Base-by-base conservation (phyloP, 1,140 invertebrate species). In the Lethrus apterus region DNA sequence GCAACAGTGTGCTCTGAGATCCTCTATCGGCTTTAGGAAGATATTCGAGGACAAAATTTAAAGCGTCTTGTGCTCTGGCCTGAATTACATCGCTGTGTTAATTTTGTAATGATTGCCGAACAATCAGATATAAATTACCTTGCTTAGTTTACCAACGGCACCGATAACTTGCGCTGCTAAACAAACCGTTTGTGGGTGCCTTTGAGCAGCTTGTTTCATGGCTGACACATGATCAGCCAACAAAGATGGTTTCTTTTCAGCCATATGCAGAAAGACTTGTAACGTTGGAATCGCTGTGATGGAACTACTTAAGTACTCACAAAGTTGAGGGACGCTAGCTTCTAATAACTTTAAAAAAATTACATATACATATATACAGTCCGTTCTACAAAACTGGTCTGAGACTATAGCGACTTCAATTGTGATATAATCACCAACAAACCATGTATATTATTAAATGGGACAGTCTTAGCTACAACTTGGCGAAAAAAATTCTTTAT, bases 231-330 rank as follows among this genome's bases (percentile, higher is more conserved):
- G 80, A 63, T 84, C 81, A 17, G 77, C 68, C 32, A 90, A 71
- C 29, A 82, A 64, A 26, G 76, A 67, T 0, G 84, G 79, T 30
- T 77, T 74, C 33, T 76, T 76, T 55, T 79, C 72, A 4, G 85
- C 79, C 69, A 93, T 74, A 57, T 83, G 78, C 2, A 84, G 68
- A 58, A 93, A 79, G 19, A 93, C 84, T 69, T 87, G 81, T 49
- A 90, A 70, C 10, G 84, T 80, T 32, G 78, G 65, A 17, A 71
- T 54, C 11, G 75, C 75, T 4, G 78, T 78, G 18, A 70, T 64
- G 9, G 71, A 66, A 46, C 70, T 70, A 14, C 70, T 71, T 7
- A 86, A 59, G 59, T 84, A 86, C n/a, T 83, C 80, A 53, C 83
- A 77, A 29, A 92, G 68, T 62, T 88, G 83, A 1, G 83, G 77